Evolutionary conservation across 2,888 invertebrate species (phyloP).

Genomic region (Diogma glabrata): DNA sequence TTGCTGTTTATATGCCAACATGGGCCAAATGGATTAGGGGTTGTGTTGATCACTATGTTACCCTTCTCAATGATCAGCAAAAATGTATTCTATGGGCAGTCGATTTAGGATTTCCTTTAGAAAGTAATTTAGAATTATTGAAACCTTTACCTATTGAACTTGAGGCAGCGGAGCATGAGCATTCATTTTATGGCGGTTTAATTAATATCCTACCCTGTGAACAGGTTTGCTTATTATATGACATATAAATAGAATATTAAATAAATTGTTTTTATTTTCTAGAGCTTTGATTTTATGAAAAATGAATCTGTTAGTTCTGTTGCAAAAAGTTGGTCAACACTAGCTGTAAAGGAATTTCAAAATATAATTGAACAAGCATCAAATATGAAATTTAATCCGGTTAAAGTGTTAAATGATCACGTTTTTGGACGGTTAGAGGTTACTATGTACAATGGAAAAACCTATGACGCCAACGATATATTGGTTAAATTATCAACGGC

Average conservation of each 20-base stretch:
- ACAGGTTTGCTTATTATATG: too few relatives aligned
- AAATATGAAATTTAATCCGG: background rate
- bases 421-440: slow-evolving; percentile 1
- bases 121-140: background rate
- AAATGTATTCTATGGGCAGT: slow-evolving; percentile 9
- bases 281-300: background rate
- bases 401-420: background rate
- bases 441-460: background rate
- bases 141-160: background rate
- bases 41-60: background rate
- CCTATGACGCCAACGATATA: background rate
- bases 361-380: background rate
- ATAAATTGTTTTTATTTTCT: too few relatives aligned
- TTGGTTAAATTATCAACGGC: background rate
- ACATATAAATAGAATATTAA: too few relatives aligned
- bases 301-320: background rate
- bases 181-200: background rate
- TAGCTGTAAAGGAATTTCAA: background rate
- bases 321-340: background rate
- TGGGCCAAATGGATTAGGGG: slow-evolving; percentile 12
- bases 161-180: background rate
- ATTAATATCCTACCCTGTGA: background rate
- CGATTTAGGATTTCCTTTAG: slow-evolving; percentile 9
- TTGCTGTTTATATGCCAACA: background rate
- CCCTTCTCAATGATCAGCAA: background rate